These are phyloP conservation scores for Loripinus fragilis DNA, from an alignment of 2,888 invertebrate species.

Conservation along the genomic window DNA sequence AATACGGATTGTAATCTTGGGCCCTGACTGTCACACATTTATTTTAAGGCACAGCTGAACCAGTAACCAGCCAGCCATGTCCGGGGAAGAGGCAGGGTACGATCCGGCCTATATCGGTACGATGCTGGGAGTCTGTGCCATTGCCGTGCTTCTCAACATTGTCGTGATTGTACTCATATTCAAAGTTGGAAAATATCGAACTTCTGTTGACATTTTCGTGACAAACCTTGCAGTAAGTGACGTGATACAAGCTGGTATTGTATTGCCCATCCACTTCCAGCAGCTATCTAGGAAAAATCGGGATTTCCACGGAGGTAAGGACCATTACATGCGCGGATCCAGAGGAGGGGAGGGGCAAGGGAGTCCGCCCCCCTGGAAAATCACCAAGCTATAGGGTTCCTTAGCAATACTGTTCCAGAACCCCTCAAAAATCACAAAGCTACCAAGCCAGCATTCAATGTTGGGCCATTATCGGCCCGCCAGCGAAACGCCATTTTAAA, in stretches of 20 bases:
- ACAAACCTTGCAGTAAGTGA: constrained; percentile 52
- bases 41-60: neutral
- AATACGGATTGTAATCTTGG: no score
- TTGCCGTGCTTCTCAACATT: constrained; percentile 45
- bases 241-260: constrained; percentile 52
- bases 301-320: constrained; percentile 51
- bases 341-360: no score
- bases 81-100: neutral
- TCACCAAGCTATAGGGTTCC: no score
- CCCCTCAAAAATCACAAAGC: no score
- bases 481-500: no score
- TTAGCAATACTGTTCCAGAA: no score
- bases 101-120: neutral
- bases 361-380: no score
- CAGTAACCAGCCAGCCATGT: neutral
- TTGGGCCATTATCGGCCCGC: no score
- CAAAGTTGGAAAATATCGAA: constrained; percentile 19
- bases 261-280: constrained; percentile 47
- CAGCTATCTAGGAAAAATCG: constrained; percentile 19
- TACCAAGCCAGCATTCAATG: no score
- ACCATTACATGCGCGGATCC: no score
- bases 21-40: no score
- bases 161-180: constrained; percentile 35
- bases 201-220: constrained; percentile 51
- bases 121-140: neutral